Conservation (phyloP, 2,797 vertebrate species). For the Chelon auratus region DNA sequence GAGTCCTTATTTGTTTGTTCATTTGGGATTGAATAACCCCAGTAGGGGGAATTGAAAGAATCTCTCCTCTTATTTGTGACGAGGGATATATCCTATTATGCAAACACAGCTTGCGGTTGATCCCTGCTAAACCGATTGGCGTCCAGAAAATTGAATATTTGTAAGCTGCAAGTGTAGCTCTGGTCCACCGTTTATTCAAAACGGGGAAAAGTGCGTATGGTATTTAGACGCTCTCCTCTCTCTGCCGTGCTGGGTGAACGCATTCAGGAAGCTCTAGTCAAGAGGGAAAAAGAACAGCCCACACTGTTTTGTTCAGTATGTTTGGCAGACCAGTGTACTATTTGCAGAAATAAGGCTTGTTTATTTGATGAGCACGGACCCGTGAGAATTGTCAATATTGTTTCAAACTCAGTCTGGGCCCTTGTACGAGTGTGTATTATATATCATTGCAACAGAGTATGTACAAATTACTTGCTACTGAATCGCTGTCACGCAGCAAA, state of each 20-base stretch:
- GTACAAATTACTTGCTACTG: background rate
- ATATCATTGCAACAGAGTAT: background rate
- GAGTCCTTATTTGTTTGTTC: conserved; percentile 5
- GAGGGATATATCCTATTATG: background rate
- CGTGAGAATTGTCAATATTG: conserved; percentile 6
- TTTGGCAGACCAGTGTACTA: conserved; percentile 5
- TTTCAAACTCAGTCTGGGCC: conserved; percentile 1
- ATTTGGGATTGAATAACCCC: conserved; percentile 4
- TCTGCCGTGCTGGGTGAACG: conserved; percentile 14
- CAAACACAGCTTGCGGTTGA: conserved; percentile 20
- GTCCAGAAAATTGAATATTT: conserved; percentile 24
- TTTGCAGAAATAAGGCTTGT: conserved; percentile 35
- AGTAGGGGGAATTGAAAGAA: background rate
- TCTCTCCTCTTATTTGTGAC: conserved; percentile 13
- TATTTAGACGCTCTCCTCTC: conserved; percentile 13
- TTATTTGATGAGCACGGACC: conserved; percentile 6
- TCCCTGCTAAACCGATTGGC: background rate
- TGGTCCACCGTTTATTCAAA: conserved; percentile 23
- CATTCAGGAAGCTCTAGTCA: background rate
- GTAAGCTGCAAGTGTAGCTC: conserved; percentile 9
- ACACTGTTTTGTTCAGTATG: conserved; percentile 9
- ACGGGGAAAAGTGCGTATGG: background rate
- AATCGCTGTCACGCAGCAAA: background rate
- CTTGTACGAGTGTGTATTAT: background rate
- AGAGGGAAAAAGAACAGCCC: background rate